Evolutionary conservation across 2,113 vertebrate species (phyloP), one percentile per base, ranked within the genome.

Genomic region (Mirza zaza): DNA sequence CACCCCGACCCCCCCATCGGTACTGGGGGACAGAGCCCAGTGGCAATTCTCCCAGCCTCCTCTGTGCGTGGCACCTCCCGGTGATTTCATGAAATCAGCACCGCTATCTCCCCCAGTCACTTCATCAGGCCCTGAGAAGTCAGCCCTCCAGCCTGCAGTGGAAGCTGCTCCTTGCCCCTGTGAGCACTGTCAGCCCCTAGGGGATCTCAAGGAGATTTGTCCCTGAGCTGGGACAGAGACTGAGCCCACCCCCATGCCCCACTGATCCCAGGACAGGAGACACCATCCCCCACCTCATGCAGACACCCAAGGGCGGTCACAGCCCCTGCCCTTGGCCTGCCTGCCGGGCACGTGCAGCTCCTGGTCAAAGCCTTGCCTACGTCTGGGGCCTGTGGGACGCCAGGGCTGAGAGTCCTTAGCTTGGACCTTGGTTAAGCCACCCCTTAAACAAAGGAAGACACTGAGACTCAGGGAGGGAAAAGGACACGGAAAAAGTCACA

Each of bases 161-260:
- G 20, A 83, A 80, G 59, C 65, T 39, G 21, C 21, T 14, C 0
- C 36, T 76, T 27, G 5, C 6, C 45, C 20, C 6, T 0, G 21
- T 0, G 4, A 32, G 27, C 25, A 32, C 70, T 1, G 6, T 18
- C 6, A 1, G 59, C 20, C 55, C 21, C 75, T 8, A 0, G 36
- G 50, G 21, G 52, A 21, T 21, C 50, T 45, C 32, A 0, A 3
- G 50, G 45, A 27, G 52, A 5, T 70, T 42, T 63, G n/a, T 29
- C 65, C 70, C 82, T 76, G 21, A 88, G n/a, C 27, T 75, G 65
- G 3, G 48, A 71, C 83, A 92, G 77, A 77, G 48, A 9, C 36
- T 2, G 25, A 50, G 32, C 32, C 71, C 57, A 21, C 48, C 52
- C 45, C 39, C 52, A 17, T 6, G 61, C 3, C 8, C 8, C 55